These are phyloP conservation scores for Nibea albiflora DNA, from an alignment of 2,113 vertebrate genomes.

Conservation along the genomic window DNA sequence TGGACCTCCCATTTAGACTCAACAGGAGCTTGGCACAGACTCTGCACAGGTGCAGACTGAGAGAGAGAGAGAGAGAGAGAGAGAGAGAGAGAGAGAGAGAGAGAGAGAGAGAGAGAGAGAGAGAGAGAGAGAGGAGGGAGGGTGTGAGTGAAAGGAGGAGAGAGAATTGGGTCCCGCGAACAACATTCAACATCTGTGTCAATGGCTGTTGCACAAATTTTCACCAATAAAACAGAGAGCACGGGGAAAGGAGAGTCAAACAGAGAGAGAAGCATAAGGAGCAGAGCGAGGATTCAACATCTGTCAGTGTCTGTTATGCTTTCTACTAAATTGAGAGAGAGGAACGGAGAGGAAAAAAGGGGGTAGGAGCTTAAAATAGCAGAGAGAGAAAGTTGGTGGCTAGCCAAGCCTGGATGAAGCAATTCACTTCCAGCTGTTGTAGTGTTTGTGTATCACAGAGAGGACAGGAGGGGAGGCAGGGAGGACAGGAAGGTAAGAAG, in stretches of 20 bases:
- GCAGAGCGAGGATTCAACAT: slow-evolving; percentile 58
- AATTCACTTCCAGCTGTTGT: slow-evolving; percentile 77
- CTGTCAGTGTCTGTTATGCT: slow-evolving; percentile 76
- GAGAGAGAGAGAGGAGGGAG: slow-evolving; percentile 43
- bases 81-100: slow-evolving; percentile 46
- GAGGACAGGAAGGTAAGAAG: slow-evolving; percentile 18
- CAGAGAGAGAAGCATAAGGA: slow-evolving; percentile 52
- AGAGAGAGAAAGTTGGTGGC: slow-evolving; percentile 75
- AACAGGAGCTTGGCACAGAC: slow-evolving; percentile 84
- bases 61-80: slow-evolving; percentile 48
- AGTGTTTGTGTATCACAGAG: slow-evolving; percentile 64
- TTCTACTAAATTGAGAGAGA: slow-evolving; percentile 75
- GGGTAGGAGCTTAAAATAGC: slow-evolving; percentile 80
- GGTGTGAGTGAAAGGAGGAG: slow-evolving; percentile 43
- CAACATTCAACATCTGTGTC: slow-evolving; percentile 84
- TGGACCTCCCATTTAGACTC: slow-evolving; percentile 86
- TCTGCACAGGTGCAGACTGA: slow-evolving; percentile 83
- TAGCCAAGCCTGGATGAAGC: slow-evolving; percentile 79
- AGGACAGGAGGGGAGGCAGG: slow-evolving; percentile 44
- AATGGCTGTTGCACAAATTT: slow-evolving; percentile 77
- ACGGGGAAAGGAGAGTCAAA: slow-evolving; percentile 48
- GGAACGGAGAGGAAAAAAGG: slow-evolving; percentile 56
- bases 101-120: slow-evolving; percentile 46
- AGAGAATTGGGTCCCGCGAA: slow-evolving; percentile 51
- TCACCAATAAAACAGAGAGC: slow-evolving; percentile 68